Evolutionary conservation across 2,888 invertebrate genomes (phyloP).

Genomic region (Thecocarcelia acutangulata): DNA sequence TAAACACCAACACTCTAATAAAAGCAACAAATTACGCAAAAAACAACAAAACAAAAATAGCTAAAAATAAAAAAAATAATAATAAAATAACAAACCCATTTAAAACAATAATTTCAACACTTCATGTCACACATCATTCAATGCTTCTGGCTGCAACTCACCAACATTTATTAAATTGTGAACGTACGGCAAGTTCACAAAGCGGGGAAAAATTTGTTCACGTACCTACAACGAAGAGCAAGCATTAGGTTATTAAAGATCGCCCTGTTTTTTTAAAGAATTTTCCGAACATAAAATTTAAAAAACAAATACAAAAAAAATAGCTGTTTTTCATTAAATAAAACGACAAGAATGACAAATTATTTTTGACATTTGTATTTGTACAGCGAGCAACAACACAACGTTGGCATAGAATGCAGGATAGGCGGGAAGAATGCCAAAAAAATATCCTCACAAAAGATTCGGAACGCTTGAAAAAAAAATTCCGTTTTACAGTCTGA

Average conservation of each 20-base stretch:
- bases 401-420: conserved; percentile 10
- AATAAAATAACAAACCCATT: conserved; percentile 63
- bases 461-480: no score
- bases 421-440: conserved; percentile 22
- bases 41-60: conserved; percentile 16
- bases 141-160: conserved; percentile 35
- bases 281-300: background rate
- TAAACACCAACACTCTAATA: conserved; percentile 21
- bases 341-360: conserved; percentile 63
- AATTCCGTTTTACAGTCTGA: no score
- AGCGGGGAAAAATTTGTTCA: background rate
- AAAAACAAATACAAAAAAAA: conserved; percentile 9
- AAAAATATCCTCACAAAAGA: background rate
- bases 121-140: conserved; percentile 69
- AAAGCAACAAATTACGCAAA: conserved; percentile 1
- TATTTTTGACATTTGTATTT: conserved; percentile 69
- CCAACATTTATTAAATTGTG: conserved; percentile 25
- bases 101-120: conserved; percentile 72
- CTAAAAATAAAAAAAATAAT: conserved; percentile 34
- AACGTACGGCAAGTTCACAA: conserved; percentile 26
- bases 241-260: conserved; percentile 53
- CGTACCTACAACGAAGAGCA: conserved; percentile 7
- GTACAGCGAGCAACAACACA: conserved; percentile 41
- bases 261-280: conserved; percentile 7
- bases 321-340: conserved; percentile 45